Conservation (phyloP, 1,140 invertebrate species). For the Megathymus violae region DNA sequence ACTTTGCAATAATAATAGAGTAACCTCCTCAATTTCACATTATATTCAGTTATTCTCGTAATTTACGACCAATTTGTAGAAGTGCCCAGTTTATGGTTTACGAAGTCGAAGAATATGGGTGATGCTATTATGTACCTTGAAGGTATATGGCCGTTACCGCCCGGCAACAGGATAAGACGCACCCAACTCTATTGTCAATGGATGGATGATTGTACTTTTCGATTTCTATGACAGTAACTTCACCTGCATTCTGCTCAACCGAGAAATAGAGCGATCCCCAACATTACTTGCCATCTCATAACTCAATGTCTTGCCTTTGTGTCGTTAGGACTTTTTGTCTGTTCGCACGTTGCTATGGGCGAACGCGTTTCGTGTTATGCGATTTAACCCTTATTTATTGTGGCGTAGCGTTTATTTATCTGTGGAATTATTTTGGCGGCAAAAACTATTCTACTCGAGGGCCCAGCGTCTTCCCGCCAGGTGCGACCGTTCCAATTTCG, state of each 20-base stretch:
- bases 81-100: constrained; percentile 54
- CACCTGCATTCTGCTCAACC: constrained; percentile 65
- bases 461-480: constrained; percentile 54
- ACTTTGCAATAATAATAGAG: constrained; percentile 43
- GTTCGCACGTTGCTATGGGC: constrained; percentile 39
- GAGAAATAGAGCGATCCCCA: constrained; percentile 65
- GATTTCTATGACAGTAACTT: constrained; percentile 65
- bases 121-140: constrained; percentile 30
- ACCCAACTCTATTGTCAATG: constrained; percentile 65
- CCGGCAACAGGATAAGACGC: constrained; percentile 55
- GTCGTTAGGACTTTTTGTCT: constrained; percentile 55
- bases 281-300: constrained; percentile 65
- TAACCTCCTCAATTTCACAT: constrained; percentile 47
- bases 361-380: constrained; percentile 47
- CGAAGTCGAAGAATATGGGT: constrained; percentile 8
- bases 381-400: constrained; percentile 73
- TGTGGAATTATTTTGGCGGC: constrained; percentile 41
- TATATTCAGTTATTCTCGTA: constrained; percentile 57
- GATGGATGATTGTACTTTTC: constrained; percentile 75
- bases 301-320: constrained; percentile 69
- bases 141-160: constrained; percentile 35
- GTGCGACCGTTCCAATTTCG: constrained; percentile 62
- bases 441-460: constrained; percentile 43
- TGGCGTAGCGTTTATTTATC: constrained; percentile 63
- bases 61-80: constrained; percentile 75